Evolutionary conservation across 64 coral and sea anemone species (phyloP).

Genomic region (Stylophora pistillata): DNA sequence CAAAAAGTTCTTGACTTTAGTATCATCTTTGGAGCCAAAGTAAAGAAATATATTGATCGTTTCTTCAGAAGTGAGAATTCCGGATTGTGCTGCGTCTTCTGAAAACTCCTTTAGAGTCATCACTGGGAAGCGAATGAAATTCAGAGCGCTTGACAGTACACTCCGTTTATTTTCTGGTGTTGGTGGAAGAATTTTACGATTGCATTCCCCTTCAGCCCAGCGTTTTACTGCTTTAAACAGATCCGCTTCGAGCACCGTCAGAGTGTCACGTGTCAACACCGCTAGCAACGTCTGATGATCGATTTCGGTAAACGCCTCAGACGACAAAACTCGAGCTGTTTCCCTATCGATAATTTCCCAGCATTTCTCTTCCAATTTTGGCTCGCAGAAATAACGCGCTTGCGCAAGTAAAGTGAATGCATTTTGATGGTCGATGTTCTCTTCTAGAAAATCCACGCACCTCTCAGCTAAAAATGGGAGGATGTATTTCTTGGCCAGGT

Average conservation of each 20-base stretch:
- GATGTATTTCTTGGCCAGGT: conserved; percentile 92
- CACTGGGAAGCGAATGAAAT: conserved; percentile 77
- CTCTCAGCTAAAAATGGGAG: conserved; percentile 80
- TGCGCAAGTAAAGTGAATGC: conserved; percentile 84
- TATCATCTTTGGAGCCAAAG: conserved; percentile 78
- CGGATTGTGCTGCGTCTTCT: conserved; percentile 77
- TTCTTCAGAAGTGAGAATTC: conserved; percentile 79
- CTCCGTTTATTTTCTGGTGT: conserved; percentile 75
- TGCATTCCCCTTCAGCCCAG: conserved; percentile 85
- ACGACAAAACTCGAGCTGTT: conserved; percentile 69
- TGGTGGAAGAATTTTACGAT: conserved; percentile 65
- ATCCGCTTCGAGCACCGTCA: conserved; percentile 76
- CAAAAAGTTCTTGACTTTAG: conserved; percentile 67
- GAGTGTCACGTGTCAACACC: conserved; percentile 72
- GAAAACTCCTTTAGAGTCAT: conserved; percentile 88
- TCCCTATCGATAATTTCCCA: conserved; percentile 91
- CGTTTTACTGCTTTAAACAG: conserved; percentile 77
- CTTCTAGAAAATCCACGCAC: conserved; percentile 74
- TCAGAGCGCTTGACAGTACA: conserved; percentile 68
- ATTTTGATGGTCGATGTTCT: conserved; percentile 82
- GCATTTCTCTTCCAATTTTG: conserved; percentile 77
- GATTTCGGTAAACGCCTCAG: conserved; percentile 74
- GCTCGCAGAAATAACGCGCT: conserved; percentile 78
- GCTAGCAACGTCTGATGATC: conserved; percentile 69
- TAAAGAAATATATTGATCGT: conserved; percentile 82